Base-by-base conservation (phyloP, 2,797 vertebrate genomes). In the Gymnoscopelus microlampas region DNA sequence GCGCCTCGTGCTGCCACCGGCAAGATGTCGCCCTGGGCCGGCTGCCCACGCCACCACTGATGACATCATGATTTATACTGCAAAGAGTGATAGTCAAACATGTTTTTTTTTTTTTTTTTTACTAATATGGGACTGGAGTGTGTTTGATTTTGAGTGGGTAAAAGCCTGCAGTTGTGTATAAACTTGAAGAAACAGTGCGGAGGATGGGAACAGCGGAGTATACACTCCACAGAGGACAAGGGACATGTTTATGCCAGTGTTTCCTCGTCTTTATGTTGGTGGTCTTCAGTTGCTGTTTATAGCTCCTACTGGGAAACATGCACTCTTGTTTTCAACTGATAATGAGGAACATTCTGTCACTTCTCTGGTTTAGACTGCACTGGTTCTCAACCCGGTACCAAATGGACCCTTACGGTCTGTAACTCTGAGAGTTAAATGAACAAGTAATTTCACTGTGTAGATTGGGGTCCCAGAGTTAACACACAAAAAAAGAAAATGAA, bases 211-310 rank as follows among this genome's bases (percentile, higher is more conserved):
- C 68, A 67, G 69, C 47, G 23, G 29, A 73, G 39, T 84, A 76
- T 64, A 80, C 81, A 75, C 67, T 70, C 70, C 23, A 60, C 66
- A 84, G 76, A 82, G 59, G 68, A 73, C 69, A 56, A 11, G 47
- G 65, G 23, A 62, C 58, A 69, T 88, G 83, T 88, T 89, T 89
- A 85, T 80, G 50, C 66, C 78, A 70, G 49, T 15, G 51, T 80
- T 85, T 69, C 72, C 67, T 77, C 60, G 57, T 73, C 73, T 55
- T 79, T 64, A 57, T 87, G 81, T 85, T 79, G 79, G 81, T 82
- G 81, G 85, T 83, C 82, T 79, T 87, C 80, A 69, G 82, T 86
- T 85, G 74, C 83, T 85, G 71, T 64, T 59, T 73, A 76, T 76
- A 74, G 84, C 71, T 86, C 74, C 84, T 69, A 73, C 85, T 80